phyloP scores from a whole-genome alignment of 2,113 vertebrate genomes.

The Bothrops jararaca region DNA sequence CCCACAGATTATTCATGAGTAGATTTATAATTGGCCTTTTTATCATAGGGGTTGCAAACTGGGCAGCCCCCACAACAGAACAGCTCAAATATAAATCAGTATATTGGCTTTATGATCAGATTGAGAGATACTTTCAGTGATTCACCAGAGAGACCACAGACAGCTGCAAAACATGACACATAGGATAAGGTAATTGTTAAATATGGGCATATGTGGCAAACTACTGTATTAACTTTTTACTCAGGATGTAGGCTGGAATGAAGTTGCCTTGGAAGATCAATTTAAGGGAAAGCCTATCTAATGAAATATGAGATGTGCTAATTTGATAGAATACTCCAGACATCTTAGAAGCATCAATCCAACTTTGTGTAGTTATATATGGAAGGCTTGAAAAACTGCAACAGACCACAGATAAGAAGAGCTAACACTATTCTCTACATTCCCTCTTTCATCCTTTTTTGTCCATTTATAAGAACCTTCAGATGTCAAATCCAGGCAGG shows the following conservation, averaged over 20 bases:
- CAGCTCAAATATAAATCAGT: not conserved
- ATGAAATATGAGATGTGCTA: not conserved
- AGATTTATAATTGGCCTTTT: not conserved
- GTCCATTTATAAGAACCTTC: not conserved
- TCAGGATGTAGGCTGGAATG: not conserved
- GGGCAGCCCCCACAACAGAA: not conserved
- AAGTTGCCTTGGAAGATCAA: not conserved
- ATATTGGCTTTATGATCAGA: not conserved
- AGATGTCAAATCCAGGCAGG: not conserved
- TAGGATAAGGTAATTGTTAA: not conserved
- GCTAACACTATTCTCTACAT: not conserved
- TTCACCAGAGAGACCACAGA: not conserved
- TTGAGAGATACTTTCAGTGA: not conserved
- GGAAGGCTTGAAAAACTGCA: not conserved
- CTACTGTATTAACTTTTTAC: not conserved
- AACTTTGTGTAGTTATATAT: not conserved
- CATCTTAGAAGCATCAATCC: not conserved
- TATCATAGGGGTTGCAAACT: not conserved
- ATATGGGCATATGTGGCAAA: not conserved
- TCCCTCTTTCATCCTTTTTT: not conserved
- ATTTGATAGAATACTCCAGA: not conserved
- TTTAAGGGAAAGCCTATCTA: not conserved
- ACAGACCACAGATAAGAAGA: not conserved
- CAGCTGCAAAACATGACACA: not conserved
- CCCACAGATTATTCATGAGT: not conserved